Percentiles rank a stretch among this genome's conserved stretches.
Evolutionary conservation across 2,888 invertebrate genomes (phyloP).

Genomic region (Drosophila villosipedis): DNA sequence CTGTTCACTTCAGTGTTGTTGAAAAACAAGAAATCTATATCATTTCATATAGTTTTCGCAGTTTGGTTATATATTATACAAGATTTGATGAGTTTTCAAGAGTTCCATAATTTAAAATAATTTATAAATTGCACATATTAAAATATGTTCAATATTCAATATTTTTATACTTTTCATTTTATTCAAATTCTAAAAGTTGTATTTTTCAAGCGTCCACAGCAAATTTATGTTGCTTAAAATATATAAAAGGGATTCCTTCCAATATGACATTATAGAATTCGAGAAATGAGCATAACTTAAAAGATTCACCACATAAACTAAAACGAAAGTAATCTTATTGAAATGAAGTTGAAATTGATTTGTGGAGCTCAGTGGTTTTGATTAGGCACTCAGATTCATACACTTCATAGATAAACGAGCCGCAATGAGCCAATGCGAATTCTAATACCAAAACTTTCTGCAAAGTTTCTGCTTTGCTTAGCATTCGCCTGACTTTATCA

Average conservation of each 20-base stretch:
- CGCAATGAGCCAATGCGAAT: slow-evolving; percentile 66
- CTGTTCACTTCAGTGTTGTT: neutral
- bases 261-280: neutral
- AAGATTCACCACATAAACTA: neutral
- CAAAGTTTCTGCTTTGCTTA: slow-evolving; percentile 58
- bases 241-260: neutral
- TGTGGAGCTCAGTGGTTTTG: slow-evolving; percentile 23
- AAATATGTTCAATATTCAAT: neutral
- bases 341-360: slow-evolving; percentile 15
- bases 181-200: neutral
- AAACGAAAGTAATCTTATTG: neutral
- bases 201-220: neutral
- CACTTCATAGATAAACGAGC: slow-evolving; percentile 73
- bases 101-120: neutral
- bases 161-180: neutral
- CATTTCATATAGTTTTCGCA: neutral
- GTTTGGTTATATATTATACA: neutral
- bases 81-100: neutral
- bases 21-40: no score
- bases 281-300: no score
- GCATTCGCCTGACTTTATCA: slow-evolving; percentile 63
- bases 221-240: neutral
- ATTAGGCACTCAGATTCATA: slow-evolving; percentile 57
- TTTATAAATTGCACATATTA: neutral
- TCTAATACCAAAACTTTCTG: slow-evolving; percentile 63